Percentiles rank a stretch among this genome's conserved stretches.
These are phyloP conservation scores for Ophraella communa DNA, from an alignment of 2,888 invertebrate genomes.

Conservation along the genomic window DNA sequence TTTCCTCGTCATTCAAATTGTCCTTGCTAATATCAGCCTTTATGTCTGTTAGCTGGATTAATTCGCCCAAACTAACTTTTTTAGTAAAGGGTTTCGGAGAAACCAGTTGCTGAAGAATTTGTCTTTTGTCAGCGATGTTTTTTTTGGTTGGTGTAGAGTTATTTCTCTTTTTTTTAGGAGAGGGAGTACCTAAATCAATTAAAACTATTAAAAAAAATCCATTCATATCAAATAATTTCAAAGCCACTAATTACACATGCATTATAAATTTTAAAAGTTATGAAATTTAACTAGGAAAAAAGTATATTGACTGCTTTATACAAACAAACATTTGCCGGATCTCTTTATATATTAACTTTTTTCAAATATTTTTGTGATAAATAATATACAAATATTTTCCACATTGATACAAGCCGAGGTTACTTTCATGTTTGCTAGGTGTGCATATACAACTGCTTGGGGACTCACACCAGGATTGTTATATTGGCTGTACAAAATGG, in stretches of 20 bases:
- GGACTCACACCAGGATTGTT: no score
- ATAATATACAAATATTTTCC: no score
- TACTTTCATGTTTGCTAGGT: no score
- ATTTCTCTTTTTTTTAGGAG: constrained; percentile 79
- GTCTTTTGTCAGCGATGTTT: constrained; percentile 76
- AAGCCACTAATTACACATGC: neutral
- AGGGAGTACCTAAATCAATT: constrained; percentile 70
- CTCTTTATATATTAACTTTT: no score
- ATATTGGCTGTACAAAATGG: no score
- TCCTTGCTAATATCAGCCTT: constrained; percentile 54
- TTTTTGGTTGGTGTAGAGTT: constrained; percentile 81
- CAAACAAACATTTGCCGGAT: neutral
- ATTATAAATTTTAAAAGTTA: no score
- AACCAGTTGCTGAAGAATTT: constrained; percentile 77
- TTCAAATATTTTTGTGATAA: no score
- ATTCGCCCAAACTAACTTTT: constrained; percentile 74
- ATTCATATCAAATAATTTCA: neutral
- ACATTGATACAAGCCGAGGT: no score
- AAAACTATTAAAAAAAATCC: neutral
- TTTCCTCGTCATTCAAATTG: constrained; percentile 63
- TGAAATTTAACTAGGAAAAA: neutral
- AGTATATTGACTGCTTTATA: neutral
- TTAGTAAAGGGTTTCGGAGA: constrained; percentile 71
- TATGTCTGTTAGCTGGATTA: constrained; percentile 76
- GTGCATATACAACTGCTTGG: no score